Evolutionary conservation across 2,113 vertebrate species (phyloP), one percentile per base, ranked within the genome.

Genomic region (Catharus minimus): DNA sequence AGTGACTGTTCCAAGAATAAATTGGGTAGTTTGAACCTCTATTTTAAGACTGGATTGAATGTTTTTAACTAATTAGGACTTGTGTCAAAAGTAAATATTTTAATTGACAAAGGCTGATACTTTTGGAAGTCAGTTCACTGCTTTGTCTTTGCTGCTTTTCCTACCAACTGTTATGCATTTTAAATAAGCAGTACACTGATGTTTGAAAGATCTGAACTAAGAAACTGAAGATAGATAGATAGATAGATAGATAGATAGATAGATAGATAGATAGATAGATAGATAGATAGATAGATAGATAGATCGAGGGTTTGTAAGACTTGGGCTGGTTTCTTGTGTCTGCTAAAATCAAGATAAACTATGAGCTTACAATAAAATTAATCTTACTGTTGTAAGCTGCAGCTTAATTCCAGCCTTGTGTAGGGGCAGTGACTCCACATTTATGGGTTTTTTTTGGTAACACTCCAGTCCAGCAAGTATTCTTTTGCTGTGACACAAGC

Each of bases 31-130:
- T 76, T 76, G 78, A 92, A 89, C 67, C 44, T 93, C 93, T 95
- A 69, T 92, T 92, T 95, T 92, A 94, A 92, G 90, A 87, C 13
- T 52, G 60, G 46, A 79, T 87, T 88, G 56, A 85, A 66, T 90
- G 78, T 82, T 90, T 93, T 92, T 66, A 73, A 79, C 83, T 89
- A 76, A 92, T 93, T 89, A 92, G n/a, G 55, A 82, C 58, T 85
- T 89, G 28, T 91, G 57, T 88, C 73, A 89, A 39, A 95, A 88
- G 74, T 86, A 90, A 95, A 79, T 90, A 84, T 79, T 94, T 89
- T 90, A 92, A 73, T 73, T 91, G 85, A 87, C 76, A 72, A 80
- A 89, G 17, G 32, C 38, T 65, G 55, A 47, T 92, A 55, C 39
- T 76, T 86, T 84, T 72, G 66, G 73, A 93, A 93, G 55, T 90